Evolutionary conservation across 2,113 vertebrate species (phyloP).

Genomic region (Otolemur garnettii): DNA sequence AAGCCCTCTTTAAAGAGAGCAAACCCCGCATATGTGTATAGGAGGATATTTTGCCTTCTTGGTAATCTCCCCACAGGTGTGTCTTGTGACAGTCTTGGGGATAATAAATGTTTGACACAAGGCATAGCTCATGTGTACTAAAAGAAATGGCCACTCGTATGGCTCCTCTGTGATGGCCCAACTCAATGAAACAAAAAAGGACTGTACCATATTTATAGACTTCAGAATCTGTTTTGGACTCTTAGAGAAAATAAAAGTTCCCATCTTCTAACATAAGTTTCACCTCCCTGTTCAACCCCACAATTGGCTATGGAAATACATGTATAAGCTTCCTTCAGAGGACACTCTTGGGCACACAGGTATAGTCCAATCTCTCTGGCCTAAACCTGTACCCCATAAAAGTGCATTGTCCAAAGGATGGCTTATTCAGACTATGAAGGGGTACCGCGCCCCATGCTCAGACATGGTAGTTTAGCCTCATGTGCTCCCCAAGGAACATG

Average conservation of each 20-base stretch:
- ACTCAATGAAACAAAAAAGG: neutral
- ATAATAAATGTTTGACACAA: neutral
- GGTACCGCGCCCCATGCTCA: too few species aligned
- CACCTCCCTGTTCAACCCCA: neutral
- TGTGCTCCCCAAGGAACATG: too few species aligned
- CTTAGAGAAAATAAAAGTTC: neutral
- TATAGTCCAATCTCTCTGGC: neutral
- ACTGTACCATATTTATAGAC: neutral
- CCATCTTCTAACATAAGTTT: neutral
- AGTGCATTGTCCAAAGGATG: fast-evolving
- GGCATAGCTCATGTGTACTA: neutral
- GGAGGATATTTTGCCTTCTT: neutral
- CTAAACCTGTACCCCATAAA: neutral
- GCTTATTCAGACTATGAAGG: too few species aligned
- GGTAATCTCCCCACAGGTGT: neutral
- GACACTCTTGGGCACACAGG: fast-evolving
- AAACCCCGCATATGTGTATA: neutral
- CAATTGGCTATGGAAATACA: neutral
- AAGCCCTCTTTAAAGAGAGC: neutral
- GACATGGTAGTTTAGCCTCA: too few species aligned
- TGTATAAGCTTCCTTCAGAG: neutral
- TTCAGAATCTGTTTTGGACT: neutral
- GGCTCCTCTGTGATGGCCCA: neutral
- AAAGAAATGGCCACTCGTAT: neutral
- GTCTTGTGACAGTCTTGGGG: neutral